These are phyloP conservation scores for Limanda limanda DNA, from an alignment of 2,113 vertebrate species.

Conservation along the genomic window DNA sequence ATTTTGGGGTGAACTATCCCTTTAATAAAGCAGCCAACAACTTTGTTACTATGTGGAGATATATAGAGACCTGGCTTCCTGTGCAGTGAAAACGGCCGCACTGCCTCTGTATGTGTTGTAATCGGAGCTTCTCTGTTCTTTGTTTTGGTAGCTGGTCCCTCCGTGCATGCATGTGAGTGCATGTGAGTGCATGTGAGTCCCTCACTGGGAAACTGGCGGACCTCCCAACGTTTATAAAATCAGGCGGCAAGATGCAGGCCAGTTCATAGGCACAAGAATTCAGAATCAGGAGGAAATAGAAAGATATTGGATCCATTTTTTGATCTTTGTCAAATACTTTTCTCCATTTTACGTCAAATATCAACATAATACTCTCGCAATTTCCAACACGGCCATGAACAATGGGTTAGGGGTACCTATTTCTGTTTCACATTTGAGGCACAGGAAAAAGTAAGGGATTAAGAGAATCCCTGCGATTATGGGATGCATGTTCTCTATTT, in stretches of 20 bases:
- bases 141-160: neutral
- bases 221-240: neutral
- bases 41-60: neutral
- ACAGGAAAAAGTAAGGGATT: neutral
- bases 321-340: neutral
- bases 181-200: neutral
- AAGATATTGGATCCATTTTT: neutral
- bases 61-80: neutral
- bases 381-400: neutral
- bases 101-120: neutral
- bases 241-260: neutral
- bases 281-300: too few species aligned
- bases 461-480: neutral
- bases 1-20: too few species aligned
- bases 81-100: neutral
- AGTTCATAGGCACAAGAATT: neutral
- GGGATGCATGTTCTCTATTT: constrained; percentile 1
- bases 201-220: neutral
- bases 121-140: neutral
- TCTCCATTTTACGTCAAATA: neutral
- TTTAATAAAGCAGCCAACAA: neutral
- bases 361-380: neutral
- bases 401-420: neutral
- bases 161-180: too few species aligned
- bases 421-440: constrained; percentile 1